Evolutionary conservation across 2,797 vertebrate species (phyloP), one percentile per base, ranked within the genome.

Genomic region (Amblyraja radiata): DNA sequence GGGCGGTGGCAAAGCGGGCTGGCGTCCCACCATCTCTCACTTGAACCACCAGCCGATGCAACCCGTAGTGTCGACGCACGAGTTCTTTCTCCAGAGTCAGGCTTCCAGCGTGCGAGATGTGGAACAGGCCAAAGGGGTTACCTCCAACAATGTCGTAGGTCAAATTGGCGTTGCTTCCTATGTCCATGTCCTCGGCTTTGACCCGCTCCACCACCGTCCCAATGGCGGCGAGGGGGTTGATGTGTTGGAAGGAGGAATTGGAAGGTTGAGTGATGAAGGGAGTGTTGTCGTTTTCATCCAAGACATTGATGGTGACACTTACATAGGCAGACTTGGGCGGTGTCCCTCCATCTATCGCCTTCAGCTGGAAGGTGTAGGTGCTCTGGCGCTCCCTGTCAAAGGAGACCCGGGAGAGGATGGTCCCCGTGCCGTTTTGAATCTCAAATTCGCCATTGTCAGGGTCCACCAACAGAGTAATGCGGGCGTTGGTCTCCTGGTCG

Each of bases 341-440:
- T 74, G 98, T 96, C 0, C 99, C 99, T 0, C 97, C 96, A 0
- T 99, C 99, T 65, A 99, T 97, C 0, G 99, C 99, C 96, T 98
- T 99, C 78, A 99, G 96, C 1, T 98, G 97, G 95, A 99, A 99
- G 7, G 98, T 99, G 94, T 99, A 99, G 0, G 98, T 99, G 95
- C 98, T 98, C 93, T 99, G 98, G 93, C 98, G 99, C 94, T 99
- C 99, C 7, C 99, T 97, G 94, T 99, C 99, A 0, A 99, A 99
- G 39, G 98, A 99, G 94, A 99, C 98, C 94, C 98, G 99, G 80
- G 99, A 99, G 93, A 99, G 97, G 93, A 99, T 99, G 74, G 98
- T 99, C 88, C 97, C 97, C 0, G 98, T 99, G 90, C 98, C 99
- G 0, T 99, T 99, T 96, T 99, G 98, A 95, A 99, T 99, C 93